Conservation (phyloP, 2,113 vertebrate genomes). For the Tenebrosternarchus preto region DNA sequence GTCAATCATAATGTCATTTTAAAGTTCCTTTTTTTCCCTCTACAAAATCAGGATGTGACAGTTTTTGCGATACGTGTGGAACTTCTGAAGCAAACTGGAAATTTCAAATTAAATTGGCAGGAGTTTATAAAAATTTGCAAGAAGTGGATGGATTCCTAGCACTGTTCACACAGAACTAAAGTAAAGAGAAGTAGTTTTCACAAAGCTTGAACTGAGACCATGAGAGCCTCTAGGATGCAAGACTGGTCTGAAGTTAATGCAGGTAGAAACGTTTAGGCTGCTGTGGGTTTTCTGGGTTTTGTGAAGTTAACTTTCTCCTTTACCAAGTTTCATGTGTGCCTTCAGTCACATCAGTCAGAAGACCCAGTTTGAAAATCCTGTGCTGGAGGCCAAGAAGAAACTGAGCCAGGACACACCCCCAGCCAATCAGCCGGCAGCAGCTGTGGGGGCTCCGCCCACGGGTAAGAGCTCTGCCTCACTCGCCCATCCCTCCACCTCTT, state of each 20-base stretch:
- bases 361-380: constrained; percentile 99
- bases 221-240: too few relatives aligned
- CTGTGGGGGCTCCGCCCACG: constrained; percentile 54
- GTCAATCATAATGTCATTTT: background rate
- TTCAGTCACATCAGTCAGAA: constrained; percentile 97
- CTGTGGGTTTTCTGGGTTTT: background rate
- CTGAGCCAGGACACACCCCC: constrained; percentile 75
- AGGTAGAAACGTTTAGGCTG: too few relatives aligned
- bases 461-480: constrained; percentile 57
- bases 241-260: too few relatives aligned
- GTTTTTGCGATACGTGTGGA: background rate
- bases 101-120: background rate
- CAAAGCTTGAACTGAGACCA: too few relatives aligned
- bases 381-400: constrained; percentile 92
- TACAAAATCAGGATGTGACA: background rate
- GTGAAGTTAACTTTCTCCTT: background rate
- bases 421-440: constrained; percentile 50
- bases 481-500: constrained; percentile 1
- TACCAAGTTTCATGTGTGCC: constrained; percentile 27
- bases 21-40: background rate
- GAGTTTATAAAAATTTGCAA: background rate
- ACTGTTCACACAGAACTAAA: background rate
- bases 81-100: background rate
- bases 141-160: background rate
- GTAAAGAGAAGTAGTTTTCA: too few relatives aligned